Evolutionary conservation across 2,888 invertebrate genomes (phyloP).

Genomic region (Pimpla rufipes): DNA sequence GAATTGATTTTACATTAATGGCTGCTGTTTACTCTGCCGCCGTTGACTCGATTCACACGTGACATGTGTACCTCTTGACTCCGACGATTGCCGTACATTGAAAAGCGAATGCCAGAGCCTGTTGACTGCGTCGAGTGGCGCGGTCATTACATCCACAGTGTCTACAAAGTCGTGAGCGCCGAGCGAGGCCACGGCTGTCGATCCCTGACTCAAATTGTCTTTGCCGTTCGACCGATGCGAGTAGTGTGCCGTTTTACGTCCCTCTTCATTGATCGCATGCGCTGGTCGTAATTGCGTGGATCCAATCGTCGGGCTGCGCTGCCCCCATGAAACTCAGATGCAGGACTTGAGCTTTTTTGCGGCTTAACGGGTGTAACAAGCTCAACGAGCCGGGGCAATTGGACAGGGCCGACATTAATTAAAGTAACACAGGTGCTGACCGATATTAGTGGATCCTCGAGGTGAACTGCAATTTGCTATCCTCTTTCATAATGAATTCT

Average conservation of each 20-base stretch:
- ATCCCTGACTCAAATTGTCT: slow-evolving; percentile 1
- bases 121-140: neutral
- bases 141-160: neutral
- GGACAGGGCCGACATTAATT: neutral
- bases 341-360: neutral
- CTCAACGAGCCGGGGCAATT: neutral
- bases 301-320: neutral
- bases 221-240: neutral
- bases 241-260: neutral
- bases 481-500: too few species aligned
- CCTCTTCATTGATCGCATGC: neutral
- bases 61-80: neutral
- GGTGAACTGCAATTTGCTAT: too few species aligned
- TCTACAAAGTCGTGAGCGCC: neutral
- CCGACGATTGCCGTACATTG: neutral
- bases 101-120: neutral
- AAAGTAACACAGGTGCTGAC: neutral
- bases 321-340: neutral
- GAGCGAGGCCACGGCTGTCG: slow-evolving; percentile 1
- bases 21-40: neutral
- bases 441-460: neutral
- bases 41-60: neutral
- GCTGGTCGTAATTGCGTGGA: neutral
- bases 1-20: too few species aligned
- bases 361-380: neutral